A percentile compares a stretch with the other conserved stretches of the same genome.
Evolutionary conservation across 2,113 vertebrate species (phyloP).

Genomic region (Guaruba guarouba): DNA sequence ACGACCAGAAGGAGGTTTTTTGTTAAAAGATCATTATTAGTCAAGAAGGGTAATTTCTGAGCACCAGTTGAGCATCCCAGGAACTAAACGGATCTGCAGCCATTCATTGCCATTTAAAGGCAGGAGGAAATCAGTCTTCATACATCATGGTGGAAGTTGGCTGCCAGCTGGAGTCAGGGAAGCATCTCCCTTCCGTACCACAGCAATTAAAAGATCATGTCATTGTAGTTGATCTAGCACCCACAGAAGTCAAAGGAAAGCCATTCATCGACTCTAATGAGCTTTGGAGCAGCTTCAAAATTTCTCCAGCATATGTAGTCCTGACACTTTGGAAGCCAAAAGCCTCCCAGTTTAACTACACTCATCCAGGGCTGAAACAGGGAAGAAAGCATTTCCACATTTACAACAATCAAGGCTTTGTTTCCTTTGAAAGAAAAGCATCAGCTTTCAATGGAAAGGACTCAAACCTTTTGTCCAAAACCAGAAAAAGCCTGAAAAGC

Average conservation of each 20-base stretch:
- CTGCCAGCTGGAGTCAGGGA: constrained; percentile 31
- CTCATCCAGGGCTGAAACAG: not conserved
- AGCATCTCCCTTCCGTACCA: not conserved
- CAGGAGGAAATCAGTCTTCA: not conserved
- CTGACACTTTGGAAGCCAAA: not conserved
- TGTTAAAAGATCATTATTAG: not conserved
- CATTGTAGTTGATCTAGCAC: constrained; percentile 21
- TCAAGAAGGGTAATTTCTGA: not conserved
- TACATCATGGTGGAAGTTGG: not conserved
- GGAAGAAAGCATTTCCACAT: not conserved
- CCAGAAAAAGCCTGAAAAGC: not conserved
- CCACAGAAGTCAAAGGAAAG: not conserved
- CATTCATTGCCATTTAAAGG: not conserved
- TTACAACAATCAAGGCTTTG: not conserved
- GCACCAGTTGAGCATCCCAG: not conserved
- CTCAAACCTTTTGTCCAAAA: not conserved
- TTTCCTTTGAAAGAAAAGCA: not conserved
- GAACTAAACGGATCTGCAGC: not conserved
- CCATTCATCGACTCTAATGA: not conserved
- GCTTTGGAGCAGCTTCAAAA: constrained; percentile 13
- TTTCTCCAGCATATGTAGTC: not conserved
- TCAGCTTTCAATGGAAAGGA: not conserved
- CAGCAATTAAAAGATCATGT: constrained; percentile 45
- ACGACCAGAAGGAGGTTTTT: not conserved
- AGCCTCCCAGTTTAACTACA: not conserved